A percentile compares a stretch with the other conserved stretches of the same genome.
Evolutionary conservation across 2,113 vertebrate genomes (phyloP).

Genomic region (Prunella fulvescens): DNA sequence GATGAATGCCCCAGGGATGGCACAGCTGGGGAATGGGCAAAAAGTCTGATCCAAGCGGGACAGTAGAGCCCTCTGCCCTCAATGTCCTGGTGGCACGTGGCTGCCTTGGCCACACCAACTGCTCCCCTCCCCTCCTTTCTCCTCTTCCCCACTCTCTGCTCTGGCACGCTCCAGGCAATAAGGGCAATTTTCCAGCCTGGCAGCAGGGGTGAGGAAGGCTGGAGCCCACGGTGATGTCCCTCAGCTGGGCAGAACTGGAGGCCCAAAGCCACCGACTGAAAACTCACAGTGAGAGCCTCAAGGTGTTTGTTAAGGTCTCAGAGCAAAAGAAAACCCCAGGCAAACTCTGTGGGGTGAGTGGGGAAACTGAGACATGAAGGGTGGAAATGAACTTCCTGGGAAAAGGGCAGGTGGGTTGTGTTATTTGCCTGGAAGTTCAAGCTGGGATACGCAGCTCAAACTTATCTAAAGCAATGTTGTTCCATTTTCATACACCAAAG

Average conservation of each 20-base stretch:
- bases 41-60: not conserved
- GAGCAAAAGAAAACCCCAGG: not conserved
- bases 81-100: accelerated
- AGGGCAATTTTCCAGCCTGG: not conserved
- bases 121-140: not conserved
- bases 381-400: not conserved
- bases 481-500: not conserved
- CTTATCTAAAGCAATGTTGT: not conserved
- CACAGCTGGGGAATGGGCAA: accelerated
- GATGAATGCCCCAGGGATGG: not conserved
- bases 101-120: accelerated
- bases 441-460: not conserved
- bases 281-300: not conserved
- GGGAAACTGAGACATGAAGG: not conserved
- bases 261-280: not conserved
- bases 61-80: not conserved
- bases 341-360: not conserved
- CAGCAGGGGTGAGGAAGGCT: not conserved
- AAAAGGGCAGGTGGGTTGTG: not conserved
- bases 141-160: not conserved
- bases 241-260: not conserved
- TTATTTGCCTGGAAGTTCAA: not conserved
- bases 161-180: not conserved
- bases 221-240: accelerated
- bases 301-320: not conserved